Evolutionary conservation across 2,797 vertebrate genomes (phyloP), one percentile per base, ranked within the genome.

Genomic region (Limosa lapponica): DNA sequence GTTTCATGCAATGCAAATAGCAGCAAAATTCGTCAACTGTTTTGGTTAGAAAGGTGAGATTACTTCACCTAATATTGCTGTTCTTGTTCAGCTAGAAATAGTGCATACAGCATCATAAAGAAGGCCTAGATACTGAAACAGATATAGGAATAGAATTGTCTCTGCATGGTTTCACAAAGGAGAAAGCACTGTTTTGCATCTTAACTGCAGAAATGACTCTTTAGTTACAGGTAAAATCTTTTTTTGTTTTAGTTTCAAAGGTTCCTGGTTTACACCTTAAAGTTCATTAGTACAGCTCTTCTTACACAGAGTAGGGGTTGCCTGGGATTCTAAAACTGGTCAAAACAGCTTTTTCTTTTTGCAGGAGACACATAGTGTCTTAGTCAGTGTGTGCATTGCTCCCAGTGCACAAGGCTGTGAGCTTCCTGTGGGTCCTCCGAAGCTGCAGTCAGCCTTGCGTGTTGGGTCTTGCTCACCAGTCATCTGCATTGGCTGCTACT

Each of bases 391-490:
- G 19, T 27, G 7, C 8, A 27, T 17, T 37, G 17, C 7, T 78
- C 14, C 20, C 24, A 39, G 23, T 23, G 20, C 39, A 64, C 17
- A 20, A n/a, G 32, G 34, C 13, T 65, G 41, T 32, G 44, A 44
- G 9, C 0, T 1, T 24, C 57, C 6, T 34, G 57, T 0, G 1
- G 11, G 7, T 51, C 28, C 11, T 65, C n/a, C 11, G 19, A 2
- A 19, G 37, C 32, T 43, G 22, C 54, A 32, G 20, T 48, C 22
- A 34, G 34, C 34, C 16, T 44, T 52, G 34, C 0, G 1, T 1
- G 0, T 19, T 65, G 19, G 23, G 17, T 43, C 24, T 61, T 1
- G 1, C n/a, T 61, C 19, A n/a, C 5, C 27, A 18, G 25, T 32
- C 19, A 39, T 27, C 82, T 19, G 16, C 11, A 19, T 6, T 2